These are phyloP conservation scores for Oscheius myriophilus DNA, from an alignment of 2,888 invertebrate genomes.

Conservation along the genomic window DNA sequence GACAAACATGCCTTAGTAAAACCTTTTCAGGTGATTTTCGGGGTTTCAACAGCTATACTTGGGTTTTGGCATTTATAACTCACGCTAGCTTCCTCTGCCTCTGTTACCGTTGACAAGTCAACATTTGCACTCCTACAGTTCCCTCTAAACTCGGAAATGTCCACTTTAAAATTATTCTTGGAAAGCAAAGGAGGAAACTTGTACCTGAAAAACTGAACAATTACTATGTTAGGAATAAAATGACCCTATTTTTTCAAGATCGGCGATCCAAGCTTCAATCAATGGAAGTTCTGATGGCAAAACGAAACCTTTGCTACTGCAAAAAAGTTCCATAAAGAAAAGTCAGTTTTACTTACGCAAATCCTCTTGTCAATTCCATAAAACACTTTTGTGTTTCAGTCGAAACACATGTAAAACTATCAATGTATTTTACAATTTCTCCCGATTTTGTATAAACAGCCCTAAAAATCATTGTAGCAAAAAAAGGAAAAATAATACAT, in stretches of 20 bases:
- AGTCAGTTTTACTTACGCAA: slow-evolving; percentile 4
- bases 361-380: slow-evolving; percentile 13
- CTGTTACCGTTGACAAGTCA: no score
- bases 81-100: no score
- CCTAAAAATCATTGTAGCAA: background rate
- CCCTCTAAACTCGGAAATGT: no score
- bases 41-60: no score
- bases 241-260: slow-evolving; percentile 21
- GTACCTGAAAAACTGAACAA: background rate
- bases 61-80: no score
- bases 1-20: no score
- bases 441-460: slow-evolving; percentile 14
- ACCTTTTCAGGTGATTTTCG: no score
- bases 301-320: slow-evolving; percentile 29
- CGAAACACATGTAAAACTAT: background rate
- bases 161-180: no score
- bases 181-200: no score
- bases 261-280: slow-evolving; percentile 30
- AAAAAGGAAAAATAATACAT: background rate
- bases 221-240: no score
- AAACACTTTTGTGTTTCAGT: background rate
- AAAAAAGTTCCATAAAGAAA: background rate
- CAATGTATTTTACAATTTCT: slow-evolving; percentile 6
- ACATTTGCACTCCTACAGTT: no score
- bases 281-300: slow-evolving; percentile 29